A percentile compares a stretch with the other conserved stretches of the same genome.
phyloP scores from a whole-genome alignment of 1,140 invertebrate species.

The Globodera ellingtonae region DNA sequence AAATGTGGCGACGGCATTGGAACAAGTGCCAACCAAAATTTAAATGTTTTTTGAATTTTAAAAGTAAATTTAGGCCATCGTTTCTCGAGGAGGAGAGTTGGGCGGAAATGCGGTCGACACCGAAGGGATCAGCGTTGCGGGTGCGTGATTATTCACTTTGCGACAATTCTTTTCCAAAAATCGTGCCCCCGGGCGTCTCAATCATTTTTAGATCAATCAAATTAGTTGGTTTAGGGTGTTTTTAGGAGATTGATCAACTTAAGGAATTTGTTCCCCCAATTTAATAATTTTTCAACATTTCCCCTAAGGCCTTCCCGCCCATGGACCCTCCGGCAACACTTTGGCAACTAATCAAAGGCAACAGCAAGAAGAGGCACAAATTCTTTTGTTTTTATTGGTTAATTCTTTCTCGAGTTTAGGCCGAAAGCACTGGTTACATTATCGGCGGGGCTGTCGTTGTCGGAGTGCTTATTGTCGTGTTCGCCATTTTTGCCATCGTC shows the following conservation, averaged over 20 bases:
- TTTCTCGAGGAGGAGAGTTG: constrained; percentile 11
- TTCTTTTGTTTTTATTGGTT: neutral
- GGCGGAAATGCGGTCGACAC: constrained; percentile 23
- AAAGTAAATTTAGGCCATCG: constrained; percentile 14
- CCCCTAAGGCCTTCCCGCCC: neutral
- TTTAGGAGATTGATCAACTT: neutral
- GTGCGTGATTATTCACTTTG: neutral
- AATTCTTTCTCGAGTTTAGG: constrained; percentile 12
- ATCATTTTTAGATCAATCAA: too few species aligned
- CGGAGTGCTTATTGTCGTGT: constrained; percentile 21
- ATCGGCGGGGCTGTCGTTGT: constrained; percentile 26
- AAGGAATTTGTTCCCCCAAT: too few species aligned
- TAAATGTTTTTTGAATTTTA: neutral
- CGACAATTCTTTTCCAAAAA: too few species aligned
- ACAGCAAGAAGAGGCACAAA: constrained; percentile 6
- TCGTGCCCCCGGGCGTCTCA: too few species aligned
- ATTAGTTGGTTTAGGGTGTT: too few species aligned
- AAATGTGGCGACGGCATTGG: constrained; percentile 18
- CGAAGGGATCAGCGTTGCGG: constrained; percentile 8
- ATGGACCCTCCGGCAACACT: neutral
- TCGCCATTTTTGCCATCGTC: constrained; percentile 31
- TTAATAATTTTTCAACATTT: neutral
- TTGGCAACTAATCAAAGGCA: constrained; percentile 2
- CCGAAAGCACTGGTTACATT: constrained; percentile 19
- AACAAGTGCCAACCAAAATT: neutral